phyloP scores from a whole-genome alignment of 2,888 invertebrate species.

The Hylaea fasciaria region DNA sequence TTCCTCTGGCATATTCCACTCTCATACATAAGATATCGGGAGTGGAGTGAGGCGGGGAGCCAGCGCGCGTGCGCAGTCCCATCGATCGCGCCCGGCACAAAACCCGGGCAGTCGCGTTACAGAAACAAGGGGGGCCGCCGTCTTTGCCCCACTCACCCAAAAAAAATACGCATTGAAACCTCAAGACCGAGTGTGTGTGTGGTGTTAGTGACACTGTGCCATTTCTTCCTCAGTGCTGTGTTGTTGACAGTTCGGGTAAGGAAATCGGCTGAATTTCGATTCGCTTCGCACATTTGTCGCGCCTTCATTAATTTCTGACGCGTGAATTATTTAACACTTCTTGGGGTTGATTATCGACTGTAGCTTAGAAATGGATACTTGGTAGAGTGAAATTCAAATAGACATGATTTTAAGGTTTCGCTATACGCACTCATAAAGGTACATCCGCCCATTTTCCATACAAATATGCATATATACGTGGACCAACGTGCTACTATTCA shows the following conservation, averaged over 20 bases:
- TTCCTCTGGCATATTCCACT: constrained; percentile 67
- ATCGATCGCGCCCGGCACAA: constrained; percentile 72
- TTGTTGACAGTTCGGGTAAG: constrained; percentile 25
- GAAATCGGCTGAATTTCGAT: background rate
- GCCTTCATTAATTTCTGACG: constrained; percentile 21
- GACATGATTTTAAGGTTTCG: background rate
- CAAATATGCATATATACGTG: constrained; percentile 5
- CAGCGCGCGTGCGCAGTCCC: constrained; percentile 72
- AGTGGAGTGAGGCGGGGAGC: constrained; percentile 66
- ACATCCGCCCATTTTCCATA: constrained; percentile 23
- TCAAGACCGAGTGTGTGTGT: constrained; percentile 52
- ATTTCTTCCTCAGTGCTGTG: constrained; percentile 25
- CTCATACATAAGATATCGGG: constrained; percentile 83
- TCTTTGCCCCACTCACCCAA: constrained; percentile 55
- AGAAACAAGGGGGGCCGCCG: constrained; percentile 52
- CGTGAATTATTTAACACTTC: constrained; percentile 22
- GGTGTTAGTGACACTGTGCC: constrained; percentile 45
- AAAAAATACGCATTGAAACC: constrained; percentile 73
- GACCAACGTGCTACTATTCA: background rate
- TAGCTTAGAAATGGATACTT: background rate
- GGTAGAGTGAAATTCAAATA: constrained; percentile 6
- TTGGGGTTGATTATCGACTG: constrained; percentile 8
- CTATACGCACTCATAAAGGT: too few relatives aligned
- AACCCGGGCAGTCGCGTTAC: constrained; percentile 73
- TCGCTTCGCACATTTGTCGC: background rate